Evolutionary conservation across 2,113 vertebrate species (phyloP).

Genomic region (Hiodon tergisus): DNA sequence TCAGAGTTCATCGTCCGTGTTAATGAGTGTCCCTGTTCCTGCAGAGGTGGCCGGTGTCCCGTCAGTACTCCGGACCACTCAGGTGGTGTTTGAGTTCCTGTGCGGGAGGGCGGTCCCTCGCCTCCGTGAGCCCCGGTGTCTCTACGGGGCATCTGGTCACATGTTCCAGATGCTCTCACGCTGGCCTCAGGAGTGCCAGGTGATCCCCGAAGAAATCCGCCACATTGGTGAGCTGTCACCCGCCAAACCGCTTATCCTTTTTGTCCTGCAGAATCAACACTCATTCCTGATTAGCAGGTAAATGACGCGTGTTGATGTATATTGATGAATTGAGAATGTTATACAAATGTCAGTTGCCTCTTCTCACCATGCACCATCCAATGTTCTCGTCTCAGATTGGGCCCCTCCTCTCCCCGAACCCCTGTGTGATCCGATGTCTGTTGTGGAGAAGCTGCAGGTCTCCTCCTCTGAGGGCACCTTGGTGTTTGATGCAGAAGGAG

Average conservation of each 20-base stretch:
- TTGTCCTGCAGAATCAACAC: not conserved
- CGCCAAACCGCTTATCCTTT: not conserved
- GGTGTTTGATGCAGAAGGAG: constrained; percentile 57
- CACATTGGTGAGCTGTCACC: constrained; percentile 59
- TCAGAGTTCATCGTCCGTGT: not conserved
- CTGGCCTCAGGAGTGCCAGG: constrained; percentile 65
- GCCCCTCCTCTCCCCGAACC: constrained; percentile 49
- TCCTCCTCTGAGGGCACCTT: constrained; percentile 42
- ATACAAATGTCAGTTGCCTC: not conserved
- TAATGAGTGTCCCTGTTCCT: not conserved
- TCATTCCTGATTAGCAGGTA: no score
- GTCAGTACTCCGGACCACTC: constrained; percentile 48
- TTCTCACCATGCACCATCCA: not conserved
- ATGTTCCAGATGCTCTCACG: constrained; percentile 47
- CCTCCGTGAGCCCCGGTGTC: constrained; percentile 51
- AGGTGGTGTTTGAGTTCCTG: constrained; percentile 54
- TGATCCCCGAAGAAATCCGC: constrained; percentile 57
- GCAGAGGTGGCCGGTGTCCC: constrained; percentile 10
- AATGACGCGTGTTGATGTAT: not conserved
- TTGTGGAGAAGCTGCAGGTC: constrained; percentile 38
- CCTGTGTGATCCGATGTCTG: constrained; percentile 47
- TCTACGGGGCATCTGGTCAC: constrained; percentile 43
- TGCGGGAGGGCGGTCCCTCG: constrained; percentile 47
- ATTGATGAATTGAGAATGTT: not conserved
- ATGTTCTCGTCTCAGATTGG: constrained; percentile 46